A percentile compares a stretch with the other conserved stretches of the same genome.
Conservation (phyloP, 2,888 invertebrate genomes). For the Lasioglossum morio region DNA sequence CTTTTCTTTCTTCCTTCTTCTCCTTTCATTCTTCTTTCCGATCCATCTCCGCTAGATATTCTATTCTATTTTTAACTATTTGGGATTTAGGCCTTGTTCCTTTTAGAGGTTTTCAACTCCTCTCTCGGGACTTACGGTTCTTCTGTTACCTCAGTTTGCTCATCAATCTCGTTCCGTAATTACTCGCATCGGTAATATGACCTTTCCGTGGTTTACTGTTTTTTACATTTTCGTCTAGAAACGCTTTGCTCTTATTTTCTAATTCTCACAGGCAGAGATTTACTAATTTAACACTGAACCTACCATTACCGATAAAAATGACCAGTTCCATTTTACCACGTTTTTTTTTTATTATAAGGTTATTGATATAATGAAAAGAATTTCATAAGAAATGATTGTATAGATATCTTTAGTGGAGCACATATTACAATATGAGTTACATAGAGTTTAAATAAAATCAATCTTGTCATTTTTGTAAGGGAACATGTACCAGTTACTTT, state of each 20-base stretch:
- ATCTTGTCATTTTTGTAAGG: too few relatives aligned
- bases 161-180: conserved; percentile 25
- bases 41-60: neutral
- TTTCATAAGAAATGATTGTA: too few relatives aligned
- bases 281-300: too few relatives aligned
- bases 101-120: neutral
- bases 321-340: too few relatives aligned
- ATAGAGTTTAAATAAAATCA: too few relatives aligned
- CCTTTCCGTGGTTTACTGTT: neutral
- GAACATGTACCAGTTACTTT: too few relatives aligned
- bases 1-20: neutral
- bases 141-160: conserved; percentile 14
- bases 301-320: too few relatives aligned
- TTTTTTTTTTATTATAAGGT: too few relatives aligned
- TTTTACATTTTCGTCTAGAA: neutral
- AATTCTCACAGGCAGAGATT: too few relatives aligned
- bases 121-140: neutral
- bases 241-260: neutral
- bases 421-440: too few relatives aligned
- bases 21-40: neutral
- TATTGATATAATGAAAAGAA: too few relatives aligned
- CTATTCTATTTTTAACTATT: conserved; percentile 27
- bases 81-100: neutral
- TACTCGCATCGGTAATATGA: conserved; percentile 4
- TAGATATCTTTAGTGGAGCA: too few relatives aligned